A percentile compares a stretch with the other conserved stretches of the same genome.
phyloP scores from a whole-genome alignment of 2,888 invertebrate genomes.

The Chloroclystis v-ata region DNA sequence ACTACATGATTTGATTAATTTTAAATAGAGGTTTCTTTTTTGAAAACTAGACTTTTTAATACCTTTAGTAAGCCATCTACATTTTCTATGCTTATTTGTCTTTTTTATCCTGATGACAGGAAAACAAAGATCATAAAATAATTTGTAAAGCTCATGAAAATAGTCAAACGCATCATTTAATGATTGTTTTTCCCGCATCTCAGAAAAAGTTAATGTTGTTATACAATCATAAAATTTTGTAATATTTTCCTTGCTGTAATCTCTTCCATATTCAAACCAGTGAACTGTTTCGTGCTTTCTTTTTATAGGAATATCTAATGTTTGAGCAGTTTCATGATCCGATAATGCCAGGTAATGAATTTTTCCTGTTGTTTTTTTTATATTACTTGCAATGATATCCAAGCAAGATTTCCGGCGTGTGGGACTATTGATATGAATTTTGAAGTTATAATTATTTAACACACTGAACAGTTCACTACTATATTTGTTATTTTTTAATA shows the following conservation, averaged over 20 bases:
- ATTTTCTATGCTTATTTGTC: neutral
- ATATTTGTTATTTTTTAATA: neutral
- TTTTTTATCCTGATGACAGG: neutral
- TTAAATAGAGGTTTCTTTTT: neutral
- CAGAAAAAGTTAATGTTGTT: neutral
- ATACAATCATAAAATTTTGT: neutral
- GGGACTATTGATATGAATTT: neutral
- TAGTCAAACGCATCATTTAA: neutral
- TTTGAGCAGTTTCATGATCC: neutral
- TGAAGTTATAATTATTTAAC: neutral
- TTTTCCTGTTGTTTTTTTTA: neutral
- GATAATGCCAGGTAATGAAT: neutral
- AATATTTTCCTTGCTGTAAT: neutral
- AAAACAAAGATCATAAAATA: neutral
- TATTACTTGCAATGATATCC: neutral
- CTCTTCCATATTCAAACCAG: neutral
- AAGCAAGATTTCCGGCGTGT: neutral
- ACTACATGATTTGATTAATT: neutral
- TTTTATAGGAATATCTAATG: neutral
- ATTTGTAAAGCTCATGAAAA: neutral
- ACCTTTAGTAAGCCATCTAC: neutral
- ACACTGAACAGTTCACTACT: neutral
- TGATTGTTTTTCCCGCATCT: neutral
- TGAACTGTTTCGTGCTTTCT: neutral
- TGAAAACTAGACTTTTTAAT: too few relatives aligned